These are phyloP conservation scores for Danio rerio DNA, from an alignment of 2,113 vertebrate species.

Conservation along the genomic window GRCz12tu NC_133182.1:53968501-53969000, in stretches of 20 bases:
- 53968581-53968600: not conserved
- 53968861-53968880: no score
- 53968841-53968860: no score
- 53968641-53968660: not conserved
- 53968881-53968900: no score
- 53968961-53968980: no score
- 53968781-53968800: not conserved
- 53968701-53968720: conserved; percentile 2
- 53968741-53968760: not conserved
- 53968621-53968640: not conserved
- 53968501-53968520: conserved; percentile 77
- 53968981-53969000: no score
- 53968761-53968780: not conserved
- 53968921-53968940: no score
- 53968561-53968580: not conserved
- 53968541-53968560: not conserved
- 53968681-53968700: conserved; percentile 15
- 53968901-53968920: no score
- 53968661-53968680: conserved; percentile 18
- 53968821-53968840: no score
- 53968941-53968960: no score
- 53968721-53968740: not conserved
- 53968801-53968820: not conserved
- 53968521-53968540: conserved; percentile 80
- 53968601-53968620: not conserved